These are phyloP conservation scores for Piscicola geometra DNA, from an alignment of 2,888 invertebrate genomes.

Conservation along the genomic window DNA sequence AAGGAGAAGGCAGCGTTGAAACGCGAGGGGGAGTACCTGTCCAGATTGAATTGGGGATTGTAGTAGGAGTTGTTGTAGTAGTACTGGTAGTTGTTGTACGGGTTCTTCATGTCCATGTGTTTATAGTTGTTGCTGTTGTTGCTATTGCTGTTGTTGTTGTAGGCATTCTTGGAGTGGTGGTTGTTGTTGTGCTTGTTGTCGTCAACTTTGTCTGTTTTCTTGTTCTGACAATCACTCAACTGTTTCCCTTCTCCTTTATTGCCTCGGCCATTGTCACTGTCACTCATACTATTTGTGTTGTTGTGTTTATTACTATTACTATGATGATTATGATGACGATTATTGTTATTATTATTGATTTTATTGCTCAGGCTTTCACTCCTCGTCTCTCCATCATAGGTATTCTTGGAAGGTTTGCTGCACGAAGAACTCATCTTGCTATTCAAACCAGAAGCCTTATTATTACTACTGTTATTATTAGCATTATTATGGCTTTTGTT, in stretches of 20 bases:
- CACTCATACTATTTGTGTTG: no score
- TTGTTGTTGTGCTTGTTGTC: not conserved
- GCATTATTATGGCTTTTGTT: not conserved
- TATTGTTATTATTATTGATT: not conserved
- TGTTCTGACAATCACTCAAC: not conserved
- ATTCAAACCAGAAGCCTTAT: conserved; percentile 10
- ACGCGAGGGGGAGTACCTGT: not conserved
- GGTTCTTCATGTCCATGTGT: conserved; percentile 10
- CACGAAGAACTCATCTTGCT: conserved; percentile 3
- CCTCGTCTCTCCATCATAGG: not conserved
- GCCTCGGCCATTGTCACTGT: no score
- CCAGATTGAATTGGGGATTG: conserved; percentile 7
- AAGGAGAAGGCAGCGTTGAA: not conserved
- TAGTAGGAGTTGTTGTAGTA: conserved; percentile 12
- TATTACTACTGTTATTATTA: not conserved
- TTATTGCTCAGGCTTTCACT: not conserved
- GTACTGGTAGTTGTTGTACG: not conserved
- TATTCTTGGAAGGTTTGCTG: conserved; percentile 2
- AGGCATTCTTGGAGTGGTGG: not conserved
- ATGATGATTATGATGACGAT: not conserved
- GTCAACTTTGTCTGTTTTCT: not conserved
- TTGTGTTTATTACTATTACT: not conserved
- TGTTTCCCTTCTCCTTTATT: not conserved
- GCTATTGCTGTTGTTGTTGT: not conserved
- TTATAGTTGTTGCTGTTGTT: conserved; percentile 7